Base-by-base conservation (phyloP, 1,140 invertebrate genomes). In the Danaus plexippus region DNA sequence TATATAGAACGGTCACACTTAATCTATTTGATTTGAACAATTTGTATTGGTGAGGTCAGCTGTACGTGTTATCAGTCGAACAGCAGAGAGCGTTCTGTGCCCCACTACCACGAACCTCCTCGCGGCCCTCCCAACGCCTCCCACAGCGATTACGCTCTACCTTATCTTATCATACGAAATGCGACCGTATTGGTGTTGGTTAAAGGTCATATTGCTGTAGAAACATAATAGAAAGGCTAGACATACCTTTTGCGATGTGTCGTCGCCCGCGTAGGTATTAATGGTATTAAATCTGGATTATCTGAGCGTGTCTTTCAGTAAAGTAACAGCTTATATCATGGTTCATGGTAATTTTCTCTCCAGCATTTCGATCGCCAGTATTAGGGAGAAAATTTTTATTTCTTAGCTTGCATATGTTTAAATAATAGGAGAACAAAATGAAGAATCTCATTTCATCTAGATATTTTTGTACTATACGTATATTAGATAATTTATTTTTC, bases 91-190 rank as follows among this genome's bases (percentile, higher is more conserved):
- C 70, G 71, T 73, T 75, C 70, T 85, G 77, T 57, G 77, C 79
- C 78, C 76, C 75, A 67, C 72, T 70, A 71, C 59, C 66, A 78
- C 69, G 74, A 75, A 69, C 82, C 77, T 75, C 82, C 79, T 76
- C 57, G 66, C 64, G 75, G 60, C 74, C 77, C 80, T 74, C 80
- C 76, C 80, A 83, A 69, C 80, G 79, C 83, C 82, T 71, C 69
- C 69, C 80, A 72, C 74, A 64, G 66, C 77, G 77, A 80, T 76
- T 79, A 82, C 67, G 56, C 72, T 66, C 71, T 65, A 64, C 64
- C 57, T 61, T 60, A 64, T 62, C 47, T 65, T 63, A 67, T 51
- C 71, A 70, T 62, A 55, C 60, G 54, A 76, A 75, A 75, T 55
- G 63, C 70, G 73, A 76, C 77, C 76, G 75, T 86, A 79, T 66